Percentiles rank a stretch among this genome's conserved stretches.
Evolutionary conservation across 1,140 invertebrate genomes (phyloP).

Genomic region (Phortica variegata): DNA sequence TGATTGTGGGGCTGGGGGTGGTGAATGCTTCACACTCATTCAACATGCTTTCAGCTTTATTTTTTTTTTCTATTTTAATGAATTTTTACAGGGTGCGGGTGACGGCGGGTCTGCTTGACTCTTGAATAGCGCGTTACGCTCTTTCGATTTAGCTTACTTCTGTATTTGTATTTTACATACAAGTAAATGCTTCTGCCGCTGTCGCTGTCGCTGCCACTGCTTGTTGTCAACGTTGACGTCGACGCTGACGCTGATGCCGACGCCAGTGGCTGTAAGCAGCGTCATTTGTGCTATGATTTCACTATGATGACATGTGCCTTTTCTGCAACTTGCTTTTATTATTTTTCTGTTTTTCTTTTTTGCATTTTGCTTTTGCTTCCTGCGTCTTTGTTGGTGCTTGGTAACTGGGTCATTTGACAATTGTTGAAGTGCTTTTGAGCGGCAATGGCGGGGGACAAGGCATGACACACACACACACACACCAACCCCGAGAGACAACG

Average conservation of each 20-base stretch:
- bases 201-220: constrained; percentile 4
- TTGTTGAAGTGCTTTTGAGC: constrained; percentile 33
- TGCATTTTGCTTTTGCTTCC: constrained; percentile 49
- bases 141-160: constrained; percentile 2
- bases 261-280: constrained; percentile 19
- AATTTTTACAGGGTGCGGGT: constrained; percentile 35
- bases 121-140: not conserved
- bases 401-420: constrained; percentile 52
- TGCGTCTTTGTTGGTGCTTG: constrained; percentile 45
- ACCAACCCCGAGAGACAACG: no score
- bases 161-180: constrained; percentile 26
- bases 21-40: no score
- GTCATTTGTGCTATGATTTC: constrained; percentile 31
- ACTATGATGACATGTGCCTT: constrained; percentile 53
- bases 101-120: no score
- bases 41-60: no score
- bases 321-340: constrained; percentile 9
- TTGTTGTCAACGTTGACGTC: no score
- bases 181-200: constrained; percentile 25
- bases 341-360: constrained; percentile 26
- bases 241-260: no score
- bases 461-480: no score
- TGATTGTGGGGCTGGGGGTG: no score
- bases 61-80: constrained; percentile 51
- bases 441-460: not conserved